Evolutionary conservation across 1,140 invertebrate genomes (phyloP), one percentile per base, ranked within the genome.

Genomic region (Platyura marginata): DNA sequence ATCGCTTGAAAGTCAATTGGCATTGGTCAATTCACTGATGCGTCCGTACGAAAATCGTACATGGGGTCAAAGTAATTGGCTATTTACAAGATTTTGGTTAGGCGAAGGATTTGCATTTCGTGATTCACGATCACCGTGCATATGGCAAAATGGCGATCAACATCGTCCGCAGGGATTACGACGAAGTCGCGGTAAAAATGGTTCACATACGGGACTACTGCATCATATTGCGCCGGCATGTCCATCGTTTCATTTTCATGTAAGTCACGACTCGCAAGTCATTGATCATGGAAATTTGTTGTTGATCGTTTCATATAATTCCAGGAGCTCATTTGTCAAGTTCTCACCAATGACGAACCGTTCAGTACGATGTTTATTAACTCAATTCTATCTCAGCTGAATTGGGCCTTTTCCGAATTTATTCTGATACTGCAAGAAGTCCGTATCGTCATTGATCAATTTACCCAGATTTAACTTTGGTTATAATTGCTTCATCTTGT

Each of bases 331-430:
- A 59, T 61, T 41, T 50, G 62, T n/a, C 51, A 71, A 47, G 58
- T 64, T 36, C 52, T 69, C 8, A 41, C 61, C 2, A 56, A 61
- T 9, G 55, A 61, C 42, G 59, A 61, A 34, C 53, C 56, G 4
- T 61, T 57, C 38, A 70, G 78, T 1, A 72, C 69, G 0, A 61
- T 68, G 2, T 87, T 83, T 52, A 59, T 90, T 1, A 85, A 88
- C 55, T 85, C 80, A 0, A 54, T 90, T 1, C 62, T 90, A 0
- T 85, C 79, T 57, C 83, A 89, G 48, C 59, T 88, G 1, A 90
- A 90, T 57, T 90, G 85, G 84, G 78, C 82, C 0, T 89, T 88
- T 51, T 89, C 85, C 0, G 84, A 90, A 51, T 88, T 90, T 47
- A 83, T 88, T 48, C 75, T 81, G 15, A 76, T 88, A 68, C 65